Conservation (phyloP, 30 jellyfish, hydroid and myxozoan genomes). For the Clytia hemisphaerica region DNA sequence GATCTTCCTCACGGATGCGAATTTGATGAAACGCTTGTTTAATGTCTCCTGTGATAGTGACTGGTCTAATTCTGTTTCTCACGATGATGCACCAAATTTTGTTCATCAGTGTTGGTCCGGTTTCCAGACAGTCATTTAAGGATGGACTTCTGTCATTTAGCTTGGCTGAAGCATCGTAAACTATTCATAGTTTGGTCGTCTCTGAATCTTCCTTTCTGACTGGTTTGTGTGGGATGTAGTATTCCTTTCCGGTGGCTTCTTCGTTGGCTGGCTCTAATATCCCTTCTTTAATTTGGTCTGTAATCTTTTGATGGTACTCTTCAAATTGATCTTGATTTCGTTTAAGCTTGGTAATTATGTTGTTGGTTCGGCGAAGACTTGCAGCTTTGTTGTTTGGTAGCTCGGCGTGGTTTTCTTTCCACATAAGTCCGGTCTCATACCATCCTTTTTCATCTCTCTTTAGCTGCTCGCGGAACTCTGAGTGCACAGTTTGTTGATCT, state of each 20-base stretch:
- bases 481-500: conserved; percentile 41
- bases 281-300: conserved; percentile 29
- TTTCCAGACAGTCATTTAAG: conserved; percentile 56
- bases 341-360: conserved; percentile 28
- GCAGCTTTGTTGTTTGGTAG: conserved; percentile 41
- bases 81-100: conserved; percentile 31
- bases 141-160: conserved; percentile 38
- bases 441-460: conserved; percentile 26
- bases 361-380: conserved; percentile 25
- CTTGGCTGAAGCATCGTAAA: conserved; percentile 60
- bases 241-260: conserved; percentile 13
- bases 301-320: conserved; percentile 27
- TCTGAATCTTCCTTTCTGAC: conserved; percentile 38
- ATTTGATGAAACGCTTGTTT: conserved; percentile 63
- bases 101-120: conserved; percentile 59
- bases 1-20: conserved; percentile 31
- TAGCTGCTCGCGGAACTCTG: conserved; percentile 54
- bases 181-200: conserved; percentile 43
- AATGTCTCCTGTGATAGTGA: conserved; percentile 52
- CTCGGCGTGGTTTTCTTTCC: conserved; percentile 23
- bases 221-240: conserved; percentile 50
- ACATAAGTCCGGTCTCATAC: conserved; percentile 42
- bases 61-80: conserved; percentile 45
- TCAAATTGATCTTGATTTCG: conserved; percentile 32
- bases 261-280: conserved; percentile 29